Base-by-base conservation (phyloP, 2,888 invertebrate species). In the Nemotelus pantherinus region DNA sequence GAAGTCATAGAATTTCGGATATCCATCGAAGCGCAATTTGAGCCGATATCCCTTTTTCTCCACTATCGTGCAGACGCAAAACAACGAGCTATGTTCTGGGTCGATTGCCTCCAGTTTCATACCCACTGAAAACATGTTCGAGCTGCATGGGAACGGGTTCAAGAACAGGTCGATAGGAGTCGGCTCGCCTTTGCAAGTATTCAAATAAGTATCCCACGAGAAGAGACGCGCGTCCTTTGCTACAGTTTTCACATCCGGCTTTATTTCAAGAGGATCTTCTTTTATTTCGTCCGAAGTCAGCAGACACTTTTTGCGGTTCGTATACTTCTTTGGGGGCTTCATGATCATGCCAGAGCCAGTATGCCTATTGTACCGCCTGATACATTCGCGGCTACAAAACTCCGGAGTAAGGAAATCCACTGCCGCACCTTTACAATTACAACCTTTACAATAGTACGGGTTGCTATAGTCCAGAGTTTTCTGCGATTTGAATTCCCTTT, bases 51-150 rank as follows among this genome's bases (percentile, higher is more conserved):
- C 97, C 84, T 90, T 90, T 80, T 94, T 92, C 85, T 95, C 94
- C 0, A 93, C 91, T 45, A 98, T 93, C 0, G 94, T 94, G 76
- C 96, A 91, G 44, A 96, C 96, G 85, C 97, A 97, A 85, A 96
- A 96, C 79, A 95, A 88, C 0, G 95, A 93, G 77, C 95, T 96
- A 86, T 96, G 95, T 83, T 93, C 93, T 0, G 97, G 98, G 88
- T 98, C 98, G 64, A 97, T 94, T 2, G 96, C 97, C 88, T 98
- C 98, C 82, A 98, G 85, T 83, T 95, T 94, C 95, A 96, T 95
- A 2, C 95, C 96, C 58, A 93, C 90, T 84, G 93, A 92, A 83
- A 95, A 95, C 47, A 90, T 90, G 87, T 95, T 96, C 80, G 93
- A 91, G 3, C 88, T 89, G 70, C 84, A 84, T 0, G 95, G 95